These are phyloP conservation scores for Drosophila sturtevanti DNA, from an alignment of 1,140 invertebrate species.

Conservation along the genomic window DNA sequence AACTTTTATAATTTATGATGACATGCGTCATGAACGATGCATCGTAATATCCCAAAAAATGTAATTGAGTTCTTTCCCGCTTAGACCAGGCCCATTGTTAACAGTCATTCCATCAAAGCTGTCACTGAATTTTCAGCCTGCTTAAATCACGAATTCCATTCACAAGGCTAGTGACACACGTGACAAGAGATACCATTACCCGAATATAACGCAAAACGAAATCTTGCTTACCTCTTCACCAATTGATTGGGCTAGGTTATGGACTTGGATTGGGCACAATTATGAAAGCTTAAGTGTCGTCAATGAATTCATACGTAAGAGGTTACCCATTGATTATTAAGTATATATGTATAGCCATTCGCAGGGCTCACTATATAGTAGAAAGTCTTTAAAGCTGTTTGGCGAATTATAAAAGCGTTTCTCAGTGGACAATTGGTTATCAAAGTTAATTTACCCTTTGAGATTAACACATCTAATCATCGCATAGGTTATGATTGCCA, in stretches of 20 bases:
- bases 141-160: constrained; percentile 57
- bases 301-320: constrained; percentile 49
- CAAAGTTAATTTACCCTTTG: constrained; percentile 58
- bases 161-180: constrained; percentile 48
- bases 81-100: background rate
- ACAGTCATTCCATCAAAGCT: constrained; percentile 28
- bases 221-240: constrained; percentile 37
- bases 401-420: constrained; percentile 71
- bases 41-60: constrained; percentile 43
- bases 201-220: constrained; percentile 25
- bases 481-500: constrained; percentile 64
- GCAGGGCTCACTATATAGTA: constrained; percentile 38
- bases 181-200: constrained; percentile 36
- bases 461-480: constrained; percentile 40
- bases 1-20: constrained; percentile 9
- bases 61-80: background rate
- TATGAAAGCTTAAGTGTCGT: constrained; percentile 58
- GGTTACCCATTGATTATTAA: constrained; percentile 69
- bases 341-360: constrained; percentile 53
- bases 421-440: constrained; percentile 33
- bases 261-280: constrained; percentile 54
- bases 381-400: constrained; percentile 53
- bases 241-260: constrained; percentile 48
- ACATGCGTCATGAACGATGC: constrained; percentile 22
- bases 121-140: constrained; percentile 41